phyloP scores from a whole-genome alignment of 2,797 vertebrate species.

The Vultur gryphus region DNA sequence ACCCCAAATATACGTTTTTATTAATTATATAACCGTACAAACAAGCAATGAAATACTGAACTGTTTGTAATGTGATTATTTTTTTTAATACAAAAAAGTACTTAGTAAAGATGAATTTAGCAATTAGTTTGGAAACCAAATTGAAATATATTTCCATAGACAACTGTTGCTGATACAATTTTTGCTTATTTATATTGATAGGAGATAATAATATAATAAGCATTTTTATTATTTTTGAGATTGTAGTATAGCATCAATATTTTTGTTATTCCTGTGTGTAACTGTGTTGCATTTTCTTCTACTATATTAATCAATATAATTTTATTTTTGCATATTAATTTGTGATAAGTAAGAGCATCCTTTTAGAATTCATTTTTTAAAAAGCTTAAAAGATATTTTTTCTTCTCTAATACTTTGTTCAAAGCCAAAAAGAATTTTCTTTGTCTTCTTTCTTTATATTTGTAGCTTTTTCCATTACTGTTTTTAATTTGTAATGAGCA shows the following conservation, averaged over 20 bases:
- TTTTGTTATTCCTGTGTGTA: not conserved
- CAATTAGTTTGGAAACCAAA: not conserved
- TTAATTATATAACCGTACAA: not conserved
- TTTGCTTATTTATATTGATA: not conserved
- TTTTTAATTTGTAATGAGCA: conserved; percentile 44
- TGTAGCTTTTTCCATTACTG: conserved; percentile 1
- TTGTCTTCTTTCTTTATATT: not conserved
- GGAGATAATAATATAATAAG: not conserved
- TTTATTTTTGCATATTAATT: not conserved
- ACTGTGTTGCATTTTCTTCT: not conserved
- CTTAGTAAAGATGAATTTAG: not conserved
- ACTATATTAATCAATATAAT: not conserved
- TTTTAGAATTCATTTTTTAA: not conserved
- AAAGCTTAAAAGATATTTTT: not conserved
- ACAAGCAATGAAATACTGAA: not conserved
- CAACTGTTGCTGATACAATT: not conserved
- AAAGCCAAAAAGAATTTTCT: not conserved
- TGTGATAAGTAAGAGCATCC: not conserved
- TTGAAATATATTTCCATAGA: not conserved
- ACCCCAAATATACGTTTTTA: not conserved
- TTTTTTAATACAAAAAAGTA: not conserved
- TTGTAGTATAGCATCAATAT: not conserved
- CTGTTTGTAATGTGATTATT: not conserved
- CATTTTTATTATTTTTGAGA: not conserved
- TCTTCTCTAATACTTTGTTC: not conserved